phyloP scores from a whole-genome alignment of 2,888 invertebrate genomes.

The Tetropium fuscum region DNA sequence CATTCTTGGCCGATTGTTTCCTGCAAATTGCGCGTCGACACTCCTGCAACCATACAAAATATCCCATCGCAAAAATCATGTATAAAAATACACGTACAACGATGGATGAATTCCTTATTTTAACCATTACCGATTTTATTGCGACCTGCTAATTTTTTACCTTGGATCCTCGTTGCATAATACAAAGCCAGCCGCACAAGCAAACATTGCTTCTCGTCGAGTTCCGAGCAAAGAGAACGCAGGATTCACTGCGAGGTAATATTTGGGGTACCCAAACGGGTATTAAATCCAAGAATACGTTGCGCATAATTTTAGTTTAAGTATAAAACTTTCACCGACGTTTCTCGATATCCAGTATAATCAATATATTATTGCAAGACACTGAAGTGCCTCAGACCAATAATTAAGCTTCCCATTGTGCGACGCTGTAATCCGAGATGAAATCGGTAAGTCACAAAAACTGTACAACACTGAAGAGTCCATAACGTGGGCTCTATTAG shows the following conservation, averaged over 20 bases:
- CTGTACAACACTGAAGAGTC: too few relatives aligned
- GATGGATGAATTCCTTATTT: slow-evolving; percentile 10
- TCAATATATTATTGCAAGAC: slow-evolving; percentile 22
- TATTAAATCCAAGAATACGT: slow-evolving; percentile 5
- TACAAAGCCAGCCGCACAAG: slow-evolving; percentile 12
- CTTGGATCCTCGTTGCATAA: slow-evolving; percentile 23
- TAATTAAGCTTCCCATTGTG: slow-evolving; percentile 32
- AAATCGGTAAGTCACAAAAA: slow-evolving; percentile 36
- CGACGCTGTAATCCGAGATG: slow-evolving; percentile 30
- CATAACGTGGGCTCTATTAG: too few relatives aligned
- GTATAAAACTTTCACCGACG: slow-evolving; percentile 37
- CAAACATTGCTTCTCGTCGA: not conserved
- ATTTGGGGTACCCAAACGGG: slow-evolving; percentile 13
- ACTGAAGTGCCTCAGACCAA: slow-evolving; percentile 20
- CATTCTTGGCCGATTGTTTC: too few relatives aligned
- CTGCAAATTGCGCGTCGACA: too few relatives aligned
- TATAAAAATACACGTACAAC: not conserved
- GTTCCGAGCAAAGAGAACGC: not conserved
- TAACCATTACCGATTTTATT: slow-evolving; percentile 2
- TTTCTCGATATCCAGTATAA: slow-evolving; percentile 34
- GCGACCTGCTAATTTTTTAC: slow-evolving; percentile 16
- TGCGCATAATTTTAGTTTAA: slow-evolving; percentile 14
- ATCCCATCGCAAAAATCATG: not conserved
- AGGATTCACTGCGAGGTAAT: not conserved
- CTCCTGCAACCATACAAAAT: not conserved